Conservation (phyloP, 2,888 invertebrate species). For the Dynastes hyllus region DNA sequence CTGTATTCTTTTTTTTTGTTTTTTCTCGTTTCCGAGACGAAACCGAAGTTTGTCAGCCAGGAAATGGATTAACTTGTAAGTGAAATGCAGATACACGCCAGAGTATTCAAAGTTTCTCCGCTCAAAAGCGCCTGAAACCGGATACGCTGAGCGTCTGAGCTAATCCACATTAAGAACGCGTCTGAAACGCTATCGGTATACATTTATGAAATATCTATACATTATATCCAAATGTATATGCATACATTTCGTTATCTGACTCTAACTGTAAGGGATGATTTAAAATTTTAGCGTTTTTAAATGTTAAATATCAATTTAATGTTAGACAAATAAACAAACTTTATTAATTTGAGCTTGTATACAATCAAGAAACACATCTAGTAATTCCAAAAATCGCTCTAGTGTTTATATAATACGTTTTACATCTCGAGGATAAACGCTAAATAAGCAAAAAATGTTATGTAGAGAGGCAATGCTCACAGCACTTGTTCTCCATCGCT, state of each 20-base stretch:
- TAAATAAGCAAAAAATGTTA: too few relatives aligned
- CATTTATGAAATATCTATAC: constrained; percentile 27
- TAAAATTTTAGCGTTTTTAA: not conserved
- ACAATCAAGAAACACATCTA: too few relatives aligned
- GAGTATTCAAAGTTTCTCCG: constrained; percentile 6
- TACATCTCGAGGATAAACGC: too few relatives aligned
- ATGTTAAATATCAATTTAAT: not conserved
- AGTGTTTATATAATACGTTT: too few relatives aligned
- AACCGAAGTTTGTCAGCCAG: constrained; percentile 5
- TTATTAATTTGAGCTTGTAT: too few relatives aligned
- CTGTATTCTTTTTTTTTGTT: not conserved
- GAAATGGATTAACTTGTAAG: constrained; percentile 17
- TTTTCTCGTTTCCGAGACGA: constrained; percentile 10
- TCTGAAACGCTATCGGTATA: not conserved
- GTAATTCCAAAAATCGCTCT: too few relatives aligned
- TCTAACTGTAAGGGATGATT: constrained; percentile 3
- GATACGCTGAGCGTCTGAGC: not conserved
- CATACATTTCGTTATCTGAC: constrained; percentile 11
- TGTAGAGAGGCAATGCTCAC: too few relatives aligned
- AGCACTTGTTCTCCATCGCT: too few relatives aligned
- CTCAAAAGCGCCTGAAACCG: not conserved
- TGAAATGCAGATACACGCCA: constrained; percentile 20
- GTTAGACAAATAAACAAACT: too few relatives aligned
- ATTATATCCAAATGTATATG: too few relatives aligned
- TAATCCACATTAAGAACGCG: constrained; percentile 8